Base-by-base conservation (phyloP, 1,140 invertebrate genomes). In the Bacillus rossius region DNA sequence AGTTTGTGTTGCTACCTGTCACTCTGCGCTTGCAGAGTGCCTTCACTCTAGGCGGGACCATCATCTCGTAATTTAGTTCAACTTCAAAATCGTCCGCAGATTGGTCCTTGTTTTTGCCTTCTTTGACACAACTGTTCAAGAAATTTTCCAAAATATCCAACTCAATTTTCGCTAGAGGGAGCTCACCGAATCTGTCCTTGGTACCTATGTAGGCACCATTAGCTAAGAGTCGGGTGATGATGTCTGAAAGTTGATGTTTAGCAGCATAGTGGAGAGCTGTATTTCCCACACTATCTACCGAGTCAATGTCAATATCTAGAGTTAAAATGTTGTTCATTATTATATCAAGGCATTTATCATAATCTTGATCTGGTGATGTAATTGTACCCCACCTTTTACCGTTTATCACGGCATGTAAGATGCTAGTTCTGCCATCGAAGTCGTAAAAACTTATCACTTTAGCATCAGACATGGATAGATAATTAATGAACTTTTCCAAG, bases 181-280 rank as follows among this genome's bases (percentile, higher is more conserved):
- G 37, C 16, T 20, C 34, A 14, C 51, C 51, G 26, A 34, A 25
- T 17, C 19, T 25, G 2, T 50, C 37, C 37, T n/a, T 23, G 16
- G 48, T 17, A 8, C 48, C 48, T 17, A 50, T 23, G 19, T 50
- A 50, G 7, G 48, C 19, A 23, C 48, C 48, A 29, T 50, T 25
- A 22, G 26, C n/a, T 19, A 50, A 16, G 1, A 50, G 48, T 1
- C 7, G 8, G 3, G 37, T 17, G 37, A 26, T 8, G 8, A 23
- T 23, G 23, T 50, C 23, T 23, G 26, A 34, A n/a, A 29, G 16
- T 23, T 10, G 16, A 16, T 50, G 26, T 34, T 50, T 25, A 50
- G 48, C 48, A 50, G 48, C 48, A 29, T 50, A 50, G 14, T 50
- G 48, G n/a, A 50, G 23, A 26, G 48, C 48, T 26, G 48, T 50